Percentiles rank a stretch among this genome's conserved stretches.
These are phyloP conservation scores for Todiramphus chloris DNA, from an alignment of 2,113 vertebrate species.

Conservation along the genomic window DNA sequence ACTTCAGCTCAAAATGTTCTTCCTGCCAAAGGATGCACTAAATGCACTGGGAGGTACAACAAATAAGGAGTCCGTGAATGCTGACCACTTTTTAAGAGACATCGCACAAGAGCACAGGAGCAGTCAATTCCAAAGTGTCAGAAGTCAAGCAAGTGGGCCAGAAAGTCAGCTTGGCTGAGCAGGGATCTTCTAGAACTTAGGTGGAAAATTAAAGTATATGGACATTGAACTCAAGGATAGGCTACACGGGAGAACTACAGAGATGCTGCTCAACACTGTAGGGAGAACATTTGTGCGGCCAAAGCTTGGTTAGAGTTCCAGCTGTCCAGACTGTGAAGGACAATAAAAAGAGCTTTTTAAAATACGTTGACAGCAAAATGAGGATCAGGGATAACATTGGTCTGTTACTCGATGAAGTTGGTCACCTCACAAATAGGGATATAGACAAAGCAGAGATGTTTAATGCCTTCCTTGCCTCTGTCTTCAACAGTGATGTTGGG, in stretches of 20 bases:
- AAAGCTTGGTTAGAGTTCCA: background rate
- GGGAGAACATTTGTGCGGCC: background rate
- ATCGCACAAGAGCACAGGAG: background rate
- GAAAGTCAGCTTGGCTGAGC: background rate
- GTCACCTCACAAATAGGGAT: background rate
- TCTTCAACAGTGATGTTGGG: background rate
- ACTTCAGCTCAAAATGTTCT: background rate
- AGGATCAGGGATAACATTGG: background rate
- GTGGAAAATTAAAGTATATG: background rate
- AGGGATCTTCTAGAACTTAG: background rate
- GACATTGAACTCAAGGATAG: background rate
- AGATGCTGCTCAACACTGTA: background rate
- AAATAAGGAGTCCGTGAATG: background rate
- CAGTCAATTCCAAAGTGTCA: background rate
- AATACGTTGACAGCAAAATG: background rate
- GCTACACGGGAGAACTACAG: background rate
- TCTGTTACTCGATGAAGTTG: background rate
- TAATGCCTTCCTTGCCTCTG: background rate
- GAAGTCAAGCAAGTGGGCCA: background rate
- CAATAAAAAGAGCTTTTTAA: background rate
- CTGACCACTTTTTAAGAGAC: background rate
- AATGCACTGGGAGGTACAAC: background rate
- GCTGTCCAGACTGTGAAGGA: background rate
- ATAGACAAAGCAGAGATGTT: background rate
- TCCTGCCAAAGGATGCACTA: background rate